Base-by-base conservation (phyloP, 2,888 invertebrate species). In the Labia minor region DNA sequence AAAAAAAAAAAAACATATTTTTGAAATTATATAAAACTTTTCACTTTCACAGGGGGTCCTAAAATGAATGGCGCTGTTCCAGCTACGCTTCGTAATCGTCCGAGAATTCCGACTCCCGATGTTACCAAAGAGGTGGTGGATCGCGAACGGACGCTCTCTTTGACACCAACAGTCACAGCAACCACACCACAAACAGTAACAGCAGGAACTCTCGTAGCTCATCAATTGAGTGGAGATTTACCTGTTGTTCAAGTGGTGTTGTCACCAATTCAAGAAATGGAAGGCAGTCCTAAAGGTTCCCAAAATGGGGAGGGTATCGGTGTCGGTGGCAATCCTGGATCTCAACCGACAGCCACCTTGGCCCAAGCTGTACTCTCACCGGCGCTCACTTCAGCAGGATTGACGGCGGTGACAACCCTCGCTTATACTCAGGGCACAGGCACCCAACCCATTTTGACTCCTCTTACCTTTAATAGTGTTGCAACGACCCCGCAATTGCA, bases 21-120 rank as follows among this genome's bases (percentile, higher is more conserved):
- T n/a, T n/a, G n/a, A n/a, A n/a, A n/a, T n/a, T n/a, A n/a, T n/a
- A n/a, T n/a, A n/a, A n/a, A n/a, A n/a, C n/a, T n/a, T n/a, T n/a
- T n/a, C n/a, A n/a, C n/a, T n/a, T n/a, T n/a, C n/a, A n/a, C n/a
- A 87, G 87, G 85, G 72, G 84, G 85, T 37, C 81, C 83, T 72
- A 87, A 87, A 76, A 80, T 89, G 72, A 89, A 88, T 75, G 87
- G 87, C 2, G 84, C 82, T 14, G 79, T 86, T 37, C 83, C 87
- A 6, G 82, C 85, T 70, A 84, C 84, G n/a, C 79, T 88, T 69
- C 88, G 88, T 74, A 88, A 88, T 74, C 83, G 92, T 67, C 92
- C 92, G n/a, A 83, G 92, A 66, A 92, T 93, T 72, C 92, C 92
- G 49, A 92, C 92, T 6, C 92, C 92, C 0, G 92, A 92, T 76